Evolutionary conservation across 2,888 invertebrate species (phyloP).

Genomic region (Drosophila mimica): DNA sequence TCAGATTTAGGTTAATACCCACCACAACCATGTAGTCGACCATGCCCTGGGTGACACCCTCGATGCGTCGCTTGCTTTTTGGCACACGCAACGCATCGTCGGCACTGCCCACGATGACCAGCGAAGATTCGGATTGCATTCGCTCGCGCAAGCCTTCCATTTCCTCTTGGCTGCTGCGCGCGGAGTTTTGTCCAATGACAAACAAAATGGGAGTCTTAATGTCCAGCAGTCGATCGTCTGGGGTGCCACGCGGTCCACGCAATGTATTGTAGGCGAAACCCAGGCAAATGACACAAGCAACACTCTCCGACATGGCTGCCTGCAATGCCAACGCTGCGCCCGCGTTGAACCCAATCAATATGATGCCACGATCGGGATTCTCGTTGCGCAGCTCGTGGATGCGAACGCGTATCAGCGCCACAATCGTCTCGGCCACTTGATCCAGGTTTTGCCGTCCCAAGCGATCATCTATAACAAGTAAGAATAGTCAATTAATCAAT

Average conservation of each 20-base stretch:
- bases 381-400: constrained; percentile 89
- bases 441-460: constrained; percentile 82
- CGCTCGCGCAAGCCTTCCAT: constrained; percentile 91
- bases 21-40: constrained; percentile 91
- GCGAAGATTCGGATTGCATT: constrained; percentile 91
- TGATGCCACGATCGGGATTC: constrained; percentile 89
- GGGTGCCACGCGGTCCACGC: constrained; percentile 90
- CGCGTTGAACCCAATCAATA: constrained; percentile 91
- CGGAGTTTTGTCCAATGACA: constrained; percentile 91
- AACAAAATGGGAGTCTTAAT: constrained; percentile 91
- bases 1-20: constrained; percentile 41
- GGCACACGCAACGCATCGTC: constrained; percentile 91
- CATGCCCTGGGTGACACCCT: constrained; percentile 92
- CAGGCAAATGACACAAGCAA: constrained; percentile 90
- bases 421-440: constrained; percentile 88
- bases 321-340: constrained; percentile 92
- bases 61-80: constrained; percentile 89
- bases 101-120: constrained; percentile 92
- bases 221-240: constrained; percentile 91
- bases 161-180: constrained; percentile 89
- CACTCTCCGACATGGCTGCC: constrained; percentile 89
- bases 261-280: constrained; percentile 91
- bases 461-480: constrained; percentile 64
- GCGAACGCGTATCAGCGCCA: constrained; percentile 89
- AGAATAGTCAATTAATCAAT: background rate